phyloP scores from a whole-genome alignment of 2,113 vertebrate species.

The Pedionomus torquatus region DNA sequence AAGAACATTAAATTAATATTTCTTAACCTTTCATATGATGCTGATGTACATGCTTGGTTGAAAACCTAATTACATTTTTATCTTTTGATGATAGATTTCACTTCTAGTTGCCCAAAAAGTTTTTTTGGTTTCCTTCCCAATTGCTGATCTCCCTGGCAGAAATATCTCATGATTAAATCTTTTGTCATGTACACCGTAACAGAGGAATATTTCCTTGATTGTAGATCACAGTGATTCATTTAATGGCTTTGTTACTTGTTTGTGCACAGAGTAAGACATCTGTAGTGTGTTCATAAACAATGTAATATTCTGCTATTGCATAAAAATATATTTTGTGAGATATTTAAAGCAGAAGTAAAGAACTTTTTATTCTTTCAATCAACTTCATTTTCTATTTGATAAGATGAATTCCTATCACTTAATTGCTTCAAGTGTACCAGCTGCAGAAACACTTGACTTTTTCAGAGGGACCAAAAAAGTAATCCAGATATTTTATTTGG shows the following conservation, averaged over 20 bases:
- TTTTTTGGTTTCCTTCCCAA: not conserved
- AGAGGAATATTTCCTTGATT: not conserved
- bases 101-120: not conserved
- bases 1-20: not conserved
- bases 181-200: not conserved
- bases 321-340: not conserved
- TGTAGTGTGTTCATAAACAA: not conserved
- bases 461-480: not conserved
- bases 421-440: not conserved
- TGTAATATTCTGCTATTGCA: not conserved
- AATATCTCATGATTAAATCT: not conserved
- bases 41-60: not conserved
- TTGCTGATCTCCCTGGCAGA: not conserved
- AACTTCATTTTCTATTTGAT: not conserved
- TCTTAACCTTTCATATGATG: not conserved
- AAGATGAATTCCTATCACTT: not conserved
- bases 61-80: not conserved
- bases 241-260: not conserved
- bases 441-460: slow-evolving; percentile 17
- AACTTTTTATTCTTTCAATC: not conserved
- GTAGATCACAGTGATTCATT: not conserved
- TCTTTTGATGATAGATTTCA: not conserved
- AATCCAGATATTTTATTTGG: not conserved
- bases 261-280: not conserved
- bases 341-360: not conserved